A percentile compares a stretch with the other conserved stretches of the same genome.
Evolutionary conservation across 2,888 invertebrate genomes (phyloP).

Genomic region (Acanthococcus lagerstroemiae): DNA sequence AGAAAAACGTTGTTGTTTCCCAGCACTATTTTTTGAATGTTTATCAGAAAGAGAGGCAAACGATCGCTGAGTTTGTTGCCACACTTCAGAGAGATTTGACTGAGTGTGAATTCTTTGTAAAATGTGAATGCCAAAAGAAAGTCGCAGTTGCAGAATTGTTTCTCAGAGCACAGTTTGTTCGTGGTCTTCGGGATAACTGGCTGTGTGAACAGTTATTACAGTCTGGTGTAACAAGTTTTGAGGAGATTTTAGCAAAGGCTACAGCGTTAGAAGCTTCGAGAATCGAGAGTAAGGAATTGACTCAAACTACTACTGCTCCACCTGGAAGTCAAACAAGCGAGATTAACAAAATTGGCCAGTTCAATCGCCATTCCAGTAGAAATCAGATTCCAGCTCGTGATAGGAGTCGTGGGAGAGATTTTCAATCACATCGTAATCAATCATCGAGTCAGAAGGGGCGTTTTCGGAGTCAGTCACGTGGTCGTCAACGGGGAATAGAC

Average conservation of each 20-base stretch:
- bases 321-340: too few species aligned
- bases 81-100: conserved; percentile 13
- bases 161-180: background rate
- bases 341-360: too few species aligned
- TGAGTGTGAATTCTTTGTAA: conserved; percentile 7
- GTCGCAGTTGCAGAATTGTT: background rate
- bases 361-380: background rate
- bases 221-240: background rate
- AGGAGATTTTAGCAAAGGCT: too few species aligned
- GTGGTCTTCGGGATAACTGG: background rate
- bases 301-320: too few species aligned
- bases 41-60: conserved; percentile 13
- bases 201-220: background rate
- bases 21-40: background rate
- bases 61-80: background rate
- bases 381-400: too few species aligned
- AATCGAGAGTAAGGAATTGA: background rate
- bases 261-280: background rate
- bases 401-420: too few species aligned
- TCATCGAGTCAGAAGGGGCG: background rate
- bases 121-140: background rate
- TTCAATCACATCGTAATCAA: too few species aligned
- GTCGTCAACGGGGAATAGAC: background rate
- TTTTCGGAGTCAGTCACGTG: background rate
- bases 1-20: conserved; percentile 1